Base-by-base conservation (phyloP, 2,113 vertebrate species). In the Pleuronectes platessa region DNA sequence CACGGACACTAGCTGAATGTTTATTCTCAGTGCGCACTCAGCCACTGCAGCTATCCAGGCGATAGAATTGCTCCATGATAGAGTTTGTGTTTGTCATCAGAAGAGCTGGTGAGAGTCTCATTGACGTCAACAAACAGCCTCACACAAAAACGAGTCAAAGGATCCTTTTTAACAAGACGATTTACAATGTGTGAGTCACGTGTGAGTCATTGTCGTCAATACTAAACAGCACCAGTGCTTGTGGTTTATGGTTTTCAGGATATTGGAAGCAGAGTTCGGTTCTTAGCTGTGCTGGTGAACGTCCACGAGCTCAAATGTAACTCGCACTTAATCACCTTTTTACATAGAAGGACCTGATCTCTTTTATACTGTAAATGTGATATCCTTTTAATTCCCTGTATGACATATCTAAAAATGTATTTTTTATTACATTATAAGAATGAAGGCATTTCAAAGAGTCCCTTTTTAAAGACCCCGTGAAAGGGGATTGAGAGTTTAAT, bases 1-100 rank as follows among this genome's bases (percentile, higher is more conserved):
- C 21, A 24, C 31, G 49, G 77, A 83, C 84, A 84, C 56, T 24
- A 72, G 77, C 86, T 68, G 88, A 90, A 90, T 92, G 88, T 92
- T 87, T 86, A 54, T 71, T 82, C 64, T 69, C 49, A 69, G 75
- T 71, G 77, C 18, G 66, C 77, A 71, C 64, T 61, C 56, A 61
- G 68, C 55, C 74, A 75, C 81, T 68, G 78, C 81, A 74, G 47
- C n/a, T 31, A 47, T 62, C 42, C 81, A 84, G 37, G 49, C 14
- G 5, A 3, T 40, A 49, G 61, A 64, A 23, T 40, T n/a, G 6
- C 59, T 82, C 23, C 55, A 49, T 60, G 69, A 76, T 17, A 59
- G 54, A 56, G 53, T 42, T 76, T 63, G 66, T 77, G 62, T 63
- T 77, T 71, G 66, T 82, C 56, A 23, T 76, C 2, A 63, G 37